Evolutionary conservation across 2,113 vertebrate genomes (phyloP).

Genomic region (Mesoclemmys tuberculata): DNA sequence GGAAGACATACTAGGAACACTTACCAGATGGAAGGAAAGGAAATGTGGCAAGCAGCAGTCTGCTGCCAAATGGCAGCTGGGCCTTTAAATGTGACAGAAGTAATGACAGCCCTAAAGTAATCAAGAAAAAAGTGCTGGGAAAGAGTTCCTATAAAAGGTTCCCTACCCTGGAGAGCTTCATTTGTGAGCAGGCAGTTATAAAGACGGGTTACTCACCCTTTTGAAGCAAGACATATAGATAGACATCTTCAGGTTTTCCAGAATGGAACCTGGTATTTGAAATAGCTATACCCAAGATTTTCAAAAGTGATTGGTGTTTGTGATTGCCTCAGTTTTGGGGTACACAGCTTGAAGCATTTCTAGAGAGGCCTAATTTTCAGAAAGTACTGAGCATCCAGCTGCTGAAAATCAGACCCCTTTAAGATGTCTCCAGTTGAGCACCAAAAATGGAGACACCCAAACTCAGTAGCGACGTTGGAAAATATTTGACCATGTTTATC

Average conservation of each 20-base stretch:
- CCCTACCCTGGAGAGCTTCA: fast-evolving
- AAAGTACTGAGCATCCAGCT: not conserved
- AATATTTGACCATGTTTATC: not conserved
- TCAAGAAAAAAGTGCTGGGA: not conserved
- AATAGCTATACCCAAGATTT: not conserved
- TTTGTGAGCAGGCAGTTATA: not conserved
- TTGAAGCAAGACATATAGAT: not conserved
- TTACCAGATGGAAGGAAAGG: not conserved
- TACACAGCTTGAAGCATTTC: not conserved
- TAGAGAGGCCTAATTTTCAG: not conserved
- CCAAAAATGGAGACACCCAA: not conserved
- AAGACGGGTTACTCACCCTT: not conserved
- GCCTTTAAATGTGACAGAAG: not conserved
- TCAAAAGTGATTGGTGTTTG: not conserved
- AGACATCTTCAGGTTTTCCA: not conserved
- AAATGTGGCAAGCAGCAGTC: not conserved
- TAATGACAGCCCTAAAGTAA: not conserved
- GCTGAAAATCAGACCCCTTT: not conserved
- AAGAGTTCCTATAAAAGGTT: not conserved
- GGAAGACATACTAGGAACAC: not conserved
- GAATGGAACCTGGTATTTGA: not conserved
- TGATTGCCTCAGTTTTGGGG: fast-evolving
- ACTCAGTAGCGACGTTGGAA: not conserved
- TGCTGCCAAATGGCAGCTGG: not conserved
- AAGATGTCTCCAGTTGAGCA: not conserved